A percentile compares a stretch with the other conserved stretches of the same genome.
Evolutionary conservation across 2,113 vertebrate species (phyloP).

Genomic region (Zosterops pallidus): DNA sequence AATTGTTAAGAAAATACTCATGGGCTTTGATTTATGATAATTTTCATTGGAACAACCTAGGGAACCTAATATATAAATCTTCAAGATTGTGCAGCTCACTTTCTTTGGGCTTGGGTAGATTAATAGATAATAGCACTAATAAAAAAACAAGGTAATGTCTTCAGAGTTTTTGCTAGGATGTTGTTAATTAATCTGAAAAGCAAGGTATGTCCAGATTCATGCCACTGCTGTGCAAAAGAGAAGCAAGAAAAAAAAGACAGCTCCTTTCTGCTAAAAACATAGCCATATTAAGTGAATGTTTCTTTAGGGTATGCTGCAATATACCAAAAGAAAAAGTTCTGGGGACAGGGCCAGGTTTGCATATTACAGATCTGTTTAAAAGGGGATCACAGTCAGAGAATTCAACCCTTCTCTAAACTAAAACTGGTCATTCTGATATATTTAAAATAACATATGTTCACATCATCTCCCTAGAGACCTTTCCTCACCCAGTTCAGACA

Average conservation of each 20-base stretch:
- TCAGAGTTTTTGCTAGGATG: background rate
- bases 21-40: background rate
- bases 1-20: background rate
- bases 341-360: background rate
- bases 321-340: background rate
- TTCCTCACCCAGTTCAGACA: background rate
- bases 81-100: background rate
- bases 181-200: background rate
- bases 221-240: background rate
- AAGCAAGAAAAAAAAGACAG: background rate
- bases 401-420: background rate
- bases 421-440: background rate
- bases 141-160: background rate
- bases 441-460: background rate
- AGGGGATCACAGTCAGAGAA: background rate
- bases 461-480: background rate
- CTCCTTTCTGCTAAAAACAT: background rate
- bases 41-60: background rate
- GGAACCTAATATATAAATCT: background rate
- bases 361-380: background rate
- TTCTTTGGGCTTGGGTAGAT: background rate
- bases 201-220: background rate
- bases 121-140: background rate
- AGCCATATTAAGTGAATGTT: background rate
- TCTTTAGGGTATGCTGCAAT: background rate